A percentile compares a stretch with the other conserved stretches of the same genome.
Evolutionary conservation across 2,113 vertebrate species (phyloP).

Genomic region (Cyprinus carpio): DNA sequence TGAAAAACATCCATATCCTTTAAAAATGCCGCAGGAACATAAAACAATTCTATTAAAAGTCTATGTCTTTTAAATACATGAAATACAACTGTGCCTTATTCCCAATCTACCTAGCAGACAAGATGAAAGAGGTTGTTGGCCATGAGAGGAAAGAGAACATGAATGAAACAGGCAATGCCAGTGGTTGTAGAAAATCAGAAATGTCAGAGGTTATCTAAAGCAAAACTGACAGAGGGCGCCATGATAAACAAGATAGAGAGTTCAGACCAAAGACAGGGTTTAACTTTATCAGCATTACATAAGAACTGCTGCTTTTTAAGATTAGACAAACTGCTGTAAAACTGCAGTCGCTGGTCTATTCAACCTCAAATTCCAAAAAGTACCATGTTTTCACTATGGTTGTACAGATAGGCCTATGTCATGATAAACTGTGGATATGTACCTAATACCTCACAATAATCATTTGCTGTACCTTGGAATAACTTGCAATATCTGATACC

Average conservation of each 20-base stretch:
- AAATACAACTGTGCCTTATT: slow-evolving; percentile 35
- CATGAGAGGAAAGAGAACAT: slow-evolving; percentile 20
- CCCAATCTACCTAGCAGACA: background rate
- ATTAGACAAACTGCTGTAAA: slow-evolving; percentile 9
- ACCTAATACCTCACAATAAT: background rate
- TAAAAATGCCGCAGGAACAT: background rate
- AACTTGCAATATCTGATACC: too few relatives aligned
- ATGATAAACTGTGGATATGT: background rate
- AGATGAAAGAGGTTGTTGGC: slow-evolving; percentile 20
- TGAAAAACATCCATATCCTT: background rate
- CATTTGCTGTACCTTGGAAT: background rate
- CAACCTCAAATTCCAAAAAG: background rate
- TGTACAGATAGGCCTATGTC: background rate
- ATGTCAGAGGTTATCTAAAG: slow-evolving; percentile 38
- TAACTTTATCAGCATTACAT: slow-evolving; percentile 21
- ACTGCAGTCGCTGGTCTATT: background rate
- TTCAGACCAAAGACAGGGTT: slow-evolving; percentile 11
- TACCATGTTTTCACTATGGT: background rate
- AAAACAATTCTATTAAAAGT: background rate
- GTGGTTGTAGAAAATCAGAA: slow-evolving; percentile 9
- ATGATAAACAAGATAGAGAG: slow-evolving; percentile 30
- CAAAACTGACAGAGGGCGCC: slow-evolving; percentile 24
- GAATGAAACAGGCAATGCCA: slow-evolving; percentile 40
- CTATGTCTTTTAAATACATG: slow-evolving; percentile 12
- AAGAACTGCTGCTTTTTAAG: slow-evolving; percentile 17